Percentiles rank a stretch among this genome's conserved stretches.
Conservation (phyloP, 2,113 vertebrate genomes). For the Gorsachius goisagi region DNA sequence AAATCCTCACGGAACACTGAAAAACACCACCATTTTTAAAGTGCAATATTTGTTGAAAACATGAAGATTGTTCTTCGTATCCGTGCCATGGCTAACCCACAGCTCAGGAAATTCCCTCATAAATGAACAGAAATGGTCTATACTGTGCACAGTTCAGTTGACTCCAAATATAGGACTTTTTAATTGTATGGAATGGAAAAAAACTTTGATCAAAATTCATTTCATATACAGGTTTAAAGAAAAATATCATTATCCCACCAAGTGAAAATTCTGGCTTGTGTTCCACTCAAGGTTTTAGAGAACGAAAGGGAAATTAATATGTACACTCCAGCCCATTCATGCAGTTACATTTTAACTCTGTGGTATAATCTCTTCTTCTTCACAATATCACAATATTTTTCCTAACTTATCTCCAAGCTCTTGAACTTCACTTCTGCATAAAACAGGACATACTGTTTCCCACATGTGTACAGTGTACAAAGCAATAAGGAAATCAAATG, state of each 20-base stretch:
- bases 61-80: not conserved
- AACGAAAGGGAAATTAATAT: not conserved
- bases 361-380: not conserved
- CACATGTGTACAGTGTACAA: not conserved
- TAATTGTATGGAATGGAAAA: not conserved
- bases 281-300: not conserved
- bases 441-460: not conserved
- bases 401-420: not conserved
- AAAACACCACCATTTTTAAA: not conserved
- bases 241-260: not conserved
- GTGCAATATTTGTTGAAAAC: not conserved
- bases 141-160: not conserved
- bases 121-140: not conserved
- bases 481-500: not conserved
- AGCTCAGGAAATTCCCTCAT: not conserved
- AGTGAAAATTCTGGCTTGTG: slow-evolving; percentile 1
- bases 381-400: slow-evolving; percentile 33
- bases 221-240: not conserved
- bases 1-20: not conserved
- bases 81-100: not conserved
- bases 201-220: not conserved
- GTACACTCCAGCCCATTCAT: not conserved
- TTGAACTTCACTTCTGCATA: not conserved
- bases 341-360: not conserved
- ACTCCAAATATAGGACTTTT: not conserved